Percentiles rank a stretch among this genome's conserved stretches.
These are phyloP conservation scores for Drosophila eohydei DNA, from an alignment of 2,888 invertebrate species.

Conservation along the genomic window DNA sequence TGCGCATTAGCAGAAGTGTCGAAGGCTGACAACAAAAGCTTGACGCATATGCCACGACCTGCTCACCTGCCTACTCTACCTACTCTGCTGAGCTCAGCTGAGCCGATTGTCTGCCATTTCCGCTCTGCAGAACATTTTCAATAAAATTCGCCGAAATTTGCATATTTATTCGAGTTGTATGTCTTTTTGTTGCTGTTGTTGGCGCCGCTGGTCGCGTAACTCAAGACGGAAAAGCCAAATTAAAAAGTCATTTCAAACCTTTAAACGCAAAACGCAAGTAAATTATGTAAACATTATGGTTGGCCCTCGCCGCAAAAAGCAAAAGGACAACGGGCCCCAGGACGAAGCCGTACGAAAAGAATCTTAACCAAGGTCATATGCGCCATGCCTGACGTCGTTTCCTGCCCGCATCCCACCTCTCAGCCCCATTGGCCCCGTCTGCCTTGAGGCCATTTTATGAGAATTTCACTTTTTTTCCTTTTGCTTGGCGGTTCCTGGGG, in stretches of 20 bases:
- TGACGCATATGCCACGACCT: slow-evolving; percentile 35
- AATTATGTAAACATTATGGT: slow-evolving; percentile 80
- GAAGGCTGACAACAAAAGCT: slow-evolving; percentile 33
- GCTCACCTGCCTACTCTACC: not conserved
- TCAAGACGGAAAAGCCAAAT: slow-evolving; percentile 77
- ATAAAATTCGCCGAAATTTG: slow-evolving; percentile 70
- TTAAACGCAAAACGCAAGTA: slow-evolving; percentile 74
- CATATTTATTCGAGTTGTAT: slow-evolving; percentile 73
- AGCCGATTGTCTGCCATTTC: slow-evolving; percentile 39
- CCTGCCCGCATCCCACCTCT: not conserved
- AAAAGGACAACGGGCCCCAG: slow-evolving; percentile 33
- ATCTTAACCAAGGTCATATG: slow-evolving; percentile 67
- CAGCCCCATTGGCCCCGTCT: not conserved
- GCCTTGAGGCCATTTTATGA: slow-evolving; percentile 66
- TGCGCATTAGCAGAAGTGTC: slow-evolving; percentile 15
- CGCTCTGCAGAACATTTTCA: slow-evolving; percentile 62
- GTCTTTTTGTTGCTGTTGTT: slow-evolving; percentile 1
- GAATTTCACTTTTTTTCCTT: slow-evolving; percentile 58
- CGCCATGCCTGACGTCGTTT: slow-evolving; percentile 39
- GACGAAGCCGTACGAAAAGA: slow-evolving; percentile 23
- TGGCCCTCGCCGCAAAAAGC: slow-evolving; percentile 41
- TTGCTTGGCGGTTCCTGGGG: slow-evolving; percentile 23
- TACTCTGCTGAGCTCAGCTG: not conserved
- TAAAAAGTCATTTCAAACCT: slow-evolving; percentile 81
- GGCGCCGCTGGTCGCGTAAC: slow-evolving; percentile 57